Percentiles rank a stretch among this genome's conserved stretches.
Evolutionary conservation across 2,888 invertebrate species (phyloP).

Genomic region (Scaptomyza tumidula): DNA sequence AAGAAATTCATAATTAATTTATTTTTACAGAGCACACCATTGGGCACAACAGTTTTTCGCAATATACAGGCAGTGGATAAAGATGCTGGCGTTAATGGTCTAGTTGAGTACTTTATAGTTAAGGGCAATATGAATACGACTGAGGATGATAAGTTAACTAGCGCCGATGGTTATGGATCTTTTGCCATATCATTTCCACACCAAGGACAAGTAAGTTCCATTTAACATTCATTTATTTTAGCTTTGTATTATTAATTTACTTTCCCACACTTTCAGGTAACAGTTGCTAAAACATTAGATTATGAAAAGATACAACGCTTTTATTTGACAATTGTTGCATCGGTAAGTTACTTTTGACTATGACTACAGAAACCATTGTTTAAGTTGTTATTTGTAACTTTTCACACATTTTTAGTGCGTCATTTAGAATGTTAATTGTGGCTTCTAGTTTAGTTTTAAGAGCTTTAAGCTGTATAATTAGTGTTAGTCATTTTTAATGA

Average conservation of each 20-base stretch:
- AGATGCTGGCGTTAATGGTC: slow-evolving; percentile 94
- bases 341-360: slow-evolving; percentile 87
- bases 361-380: background rate
- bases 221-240: background rate
- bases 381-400: background rate
- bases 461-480: background rate
- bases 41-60: slow-evolving; percentile 94
- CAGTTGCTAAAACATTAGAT: slow-evolving; percentile 93
- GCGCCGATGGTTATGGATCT: slow-evolving; percentile 92
- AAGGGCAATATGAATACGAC: slow-evolving; percentile 86
- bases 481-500: background rate
- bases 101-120: slow-evolving; percentile 93
- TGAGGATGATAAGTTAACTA: slow-evolving; percentile 87
- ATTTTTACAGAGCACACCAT: slow-evolving; percentile 90
- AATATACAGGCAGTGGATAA: slow-evolving; percentile 92
- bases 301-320: slow-evolving; percentile 94
- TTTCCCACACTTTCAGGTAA: slow-evolving; percentile 85
- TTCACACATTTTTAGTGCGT: background rate
- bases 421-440: background rate
- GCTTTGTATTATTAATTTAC: background rate
- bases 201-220: slow-evolving; percentile 88
- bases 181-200: slow-evolving; percentile 95
- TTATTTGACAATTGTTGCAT: slow-evolving; percentile 94
- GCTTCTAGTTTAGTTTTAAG: background rate
- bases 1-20: background rate